Evolutionary conservation across 2,888 invertebrate genomes (phyloP).

Genomic region (Trichogramma dendrolimi): DNA sequence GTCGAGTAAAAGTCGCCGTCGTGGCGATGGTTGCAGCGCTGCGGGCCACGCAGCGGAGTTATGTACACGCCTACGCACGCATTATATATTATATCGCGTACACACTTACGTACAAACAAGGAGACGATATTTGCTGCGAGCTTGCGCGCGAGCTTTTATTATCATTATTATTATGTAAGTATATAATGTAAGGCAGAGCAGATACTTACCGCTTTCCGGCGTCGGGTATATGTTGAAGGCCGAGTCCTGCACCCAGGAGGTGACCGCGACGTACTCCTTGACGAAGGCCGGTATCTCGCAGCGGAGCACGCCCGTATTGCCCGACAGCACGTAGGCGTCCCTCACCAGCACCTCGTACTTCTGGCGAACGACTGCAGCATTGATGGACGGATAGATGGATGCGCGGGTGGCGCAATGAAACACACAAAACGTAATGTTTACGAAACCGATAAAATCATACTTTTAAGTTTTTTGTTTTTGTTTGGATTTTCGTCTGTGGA

Average conservation of each 20-base stretch:
- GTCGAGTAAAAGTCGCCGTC: no score
- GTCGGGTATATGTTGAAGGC: conserved; percentile 75
- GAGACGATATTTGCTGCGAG: no score
- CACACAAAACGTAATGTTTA: no score
- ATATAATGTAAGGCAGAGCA: background rate
- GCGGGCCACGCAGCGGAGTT: no score
- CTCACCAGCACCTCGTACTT: conserved; percentile 86
- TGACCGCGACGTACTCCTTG: conserved; percentile 80
- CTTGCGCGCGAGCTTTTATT: background rate
- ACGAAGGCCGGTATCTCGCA: conserved; percentile 87
- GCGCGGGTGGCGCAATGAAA: background rate
- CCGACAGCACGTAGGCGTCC: conserved; percentile 86
- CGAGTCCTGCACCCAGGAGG: conserved; percentile 85
- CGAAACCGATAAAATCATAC: no score
- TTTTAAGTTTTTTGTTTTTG: no score
- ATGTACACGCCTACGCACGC: no score
- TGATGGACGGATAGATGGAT: background rate
- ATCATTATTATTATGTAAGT: background rate
- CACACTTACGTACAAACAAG: background rate
- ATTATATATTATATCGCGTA: background rate
- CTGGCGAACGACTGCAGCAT: conserved; percentile 68
- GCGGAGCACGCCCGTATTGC: conserved; percentile 84
- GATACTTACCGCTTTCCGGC: conserved; percentile 62
- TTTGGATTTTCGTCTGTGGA: no score
- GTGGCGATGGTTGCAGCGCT: no score